A percentile compares a stretch with the other conserved stretches of the same genome.
Conservation (phyloP, 2,113 vertebrate species). For the Archocentrus centrarchus region DNA sequence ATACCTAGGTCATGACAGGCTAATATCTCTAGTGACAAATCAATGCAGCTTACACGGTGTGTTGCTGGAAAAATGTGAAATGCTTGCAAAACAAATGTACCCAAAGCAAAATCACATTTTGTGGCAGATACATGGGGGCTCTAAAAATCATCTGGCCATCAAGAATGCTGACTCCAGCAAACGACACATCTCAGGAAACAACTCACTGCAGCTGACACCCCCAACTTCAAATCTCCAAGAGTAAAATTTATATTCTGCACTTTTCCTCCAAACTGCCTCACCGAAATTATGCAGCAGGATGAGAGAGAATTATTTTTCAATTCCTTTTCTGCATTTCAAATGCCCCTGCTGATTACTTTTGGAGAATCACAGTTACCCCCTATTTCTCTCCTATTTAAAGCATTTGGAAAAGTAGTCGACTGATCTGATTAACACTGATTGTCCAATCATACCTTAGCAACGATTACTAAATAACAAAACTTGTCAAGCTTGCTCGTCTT, state of each 20-base stretch:
- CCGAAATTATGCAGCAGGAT: constrained; percentile 17
- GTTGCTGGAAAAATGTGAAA: constrained; percentile 44
- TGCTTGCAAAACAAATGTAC: constrained; percentile 71
- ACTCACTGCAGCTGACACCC: background rate
- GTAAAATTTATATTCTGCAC: constrained; percentile 25
- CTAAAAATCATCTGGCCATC: constrained; percentile 44
- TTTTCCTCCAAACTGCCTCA: constrained; percentile 18
- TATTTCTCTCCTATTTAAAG: background rate
- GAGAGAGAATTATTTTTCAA: constrained; percentile 35
- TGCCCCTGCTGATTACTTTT: constrained; percentile 15
- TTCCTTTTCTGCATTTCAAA: constrained; percentile 37
- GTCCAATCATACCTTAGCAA: background rate
- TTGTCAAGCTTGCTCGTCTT: background rate
- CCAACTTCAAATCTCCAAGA: constrained; percentile 23
- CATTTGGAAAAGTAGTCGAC: background rate
- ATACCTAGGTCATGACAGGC: constrained; percentile 49
- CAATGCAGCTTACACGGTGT: constrained; percentile 45
- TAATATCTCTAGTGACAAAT: constrained; percentile 70
- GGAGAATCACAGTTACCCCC: constrained; percentile 10
- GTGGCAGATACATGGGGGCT: constrained; percentile 45
- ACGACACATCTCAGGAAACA: constrained; percentile 40
- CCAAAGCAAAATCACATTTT: constrained; percentile 69
- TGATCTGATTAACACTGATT: background rate
- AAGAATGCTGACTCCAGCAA: constrained; percentile 62
- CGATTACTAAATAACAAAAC: background rate